These are phyloP conservation scores for Barypeithes pellucidus DNA, from an alignment of 2,888 invertebrate species.

Conservation along the genomic window DNA sequence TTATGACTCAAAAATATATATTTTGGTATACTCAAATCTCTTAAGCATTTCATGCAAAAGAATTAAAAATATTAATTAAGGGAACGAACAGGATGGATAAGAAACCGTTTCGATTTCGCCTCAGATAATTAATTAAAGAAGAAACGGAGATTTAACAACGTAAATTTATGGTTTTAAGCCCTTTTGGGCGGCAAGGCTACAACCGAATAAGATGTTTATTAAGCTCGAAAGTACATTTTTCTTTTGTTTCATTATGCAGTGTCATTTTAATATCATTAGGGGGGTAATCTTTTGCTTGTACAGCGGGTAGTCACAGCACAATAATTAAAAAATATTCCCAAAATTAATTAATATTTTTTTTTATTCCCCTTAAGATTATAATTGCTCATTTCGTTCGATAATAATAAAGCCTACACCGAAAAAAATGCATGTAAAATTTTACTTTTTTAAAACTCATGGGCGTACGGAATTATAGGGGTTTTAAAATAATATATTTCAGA, in stretches of 20 bases:
- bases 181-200: constrained; percentile 47
- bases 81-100: constrained; percentile 42
- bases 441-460: too few relatives aligned
- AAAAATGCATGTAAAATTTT: too few relatives aligned
- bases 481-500: too few relatives aligned
- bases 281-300: constrained; percentile 43
- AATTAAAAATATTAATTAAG: constrained; percentile 65
- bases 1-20: constrained; percentile 1
- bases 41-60: constrained; percentile 40
- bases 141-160: constrained; percentile 62
- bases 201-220: constrained; percentile 63
- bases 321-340: constrained; percentile 16
- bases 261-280: constrained; percentile 63
- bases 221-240: constrained; percentile 62
- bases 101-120: constrained; percentile 47
- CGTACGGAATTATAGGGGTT: too few relatives aligned
- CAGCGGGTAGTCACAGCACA: background rate
- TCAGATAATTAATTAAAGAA: constrained; percentile 69
- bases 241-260: constrained; percentile 65
- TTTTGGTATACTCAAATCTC: constrained; percentile 16
- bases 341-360: constrained; percentile 6
- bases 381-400: too few relatives aligned
- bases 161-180: constrained; percentile 58
- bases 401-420: too few relatives aligned
- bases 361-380: background rate